Evolutionary conservation across 2,888 invertebrate species (phyloP).

Genomic region (Tryphoninae sp.): DNA sequence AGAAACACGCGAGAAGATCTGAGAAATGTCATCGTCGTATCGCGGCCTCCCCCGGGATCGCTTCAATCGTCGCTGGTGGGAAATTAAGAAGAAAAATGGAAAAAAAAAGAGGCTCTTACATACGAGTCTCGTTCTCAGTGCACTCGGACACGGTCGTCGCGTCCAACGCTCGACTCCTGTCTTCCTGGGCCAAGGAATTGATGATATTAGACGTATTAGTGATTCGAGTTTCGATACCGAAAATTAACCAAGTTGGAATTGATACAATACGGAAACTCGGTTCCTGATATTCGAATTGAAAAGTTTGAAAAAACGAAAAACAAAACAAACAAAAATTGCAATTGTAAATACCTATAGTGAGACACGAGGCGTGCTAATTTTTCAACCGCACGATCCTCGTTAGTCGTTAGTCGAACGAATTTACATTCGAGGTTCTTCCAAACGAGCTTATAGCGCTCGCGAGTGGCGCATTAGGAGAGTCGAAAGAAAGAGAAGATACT

Average conservation of each 20-base stretch:
- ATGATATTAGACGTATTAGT: constrained; percentile 48
- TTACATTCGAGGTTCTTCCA: constrained; percentile 58
- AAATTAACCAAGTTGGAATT: constrained; percentile 67
- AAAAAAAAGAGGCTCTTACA: constrained; percentile 25
- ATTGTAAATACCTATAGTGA: constrained; percentile 55
- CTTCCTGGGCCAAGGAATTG: constrained; percentile 42
- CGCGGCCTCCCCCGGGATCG: constrained; percentile 62
- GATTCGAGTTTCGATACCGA: constrained; percentile 12
- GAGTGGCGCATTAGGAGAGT: constrained; percentile 18
- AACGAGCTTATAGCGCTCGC: constrained; percentile 55
- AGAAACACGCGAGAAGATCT: constrained; percentile 23
- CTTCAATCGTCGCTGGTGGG: constrained; percentile 35
- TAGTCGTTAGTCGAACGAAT: constrained; percentile 43
- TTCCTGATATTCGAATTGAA: constrained; percentile 71
- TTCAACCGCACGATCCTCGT: constrained; percentile 8
- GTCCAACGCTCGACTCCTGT: background rate
- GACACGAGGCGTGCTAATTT: background rate
- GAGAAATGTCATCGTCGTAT: constrained; percentile 54
- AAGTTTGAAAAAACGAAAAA: constrained; percentile 22
- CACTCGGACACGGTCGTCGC: background rate
- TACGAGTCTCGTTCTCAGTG: background rate
- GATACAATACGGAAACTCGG: constrained; percentile 66
- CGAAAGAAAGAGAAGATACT: constrained; percentile 23
- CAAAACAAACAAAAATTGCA: constrained; percentile 25
- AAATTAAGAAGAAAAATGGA: constrained; percentile 5